Conservation (phyloP, 2,797 vertebrate species). For the Acanthurus lineatus region DNA sequence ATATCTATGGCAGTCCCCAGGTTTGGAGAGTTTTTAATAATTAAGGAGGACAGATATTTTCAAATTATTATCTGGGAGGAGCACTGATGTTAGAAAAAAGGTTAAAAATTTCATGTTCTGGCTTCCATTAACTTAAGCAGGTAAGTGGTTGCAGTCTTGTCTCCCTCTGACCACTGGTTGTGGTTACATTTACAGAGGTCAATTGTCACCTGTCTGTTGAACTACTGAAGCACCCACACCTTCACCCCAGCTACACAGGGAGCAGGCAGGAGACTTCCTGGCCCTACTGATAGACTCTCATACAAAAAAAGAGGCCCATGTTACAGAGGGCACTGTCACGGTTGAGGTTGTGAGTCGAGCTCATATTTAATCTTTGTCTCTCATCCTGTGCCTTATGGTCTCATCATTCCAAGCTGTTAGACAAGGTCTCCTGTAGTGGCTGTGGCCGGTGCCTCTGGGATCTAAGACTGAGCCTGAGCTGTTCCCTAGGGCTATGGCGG, state of each 20-base stretch:
- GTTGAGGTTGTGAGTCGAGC: constrained; percentile 6
- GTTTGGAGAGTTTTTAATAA: too few species aligned
- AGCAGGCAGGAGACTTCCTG: not conserved
- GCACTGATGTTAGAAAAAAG: not conserved
- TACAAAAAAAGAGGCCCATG: not conserved
- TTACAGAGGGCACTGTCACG: not conserved
- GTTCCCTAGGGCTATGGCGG: constrained; percentile 26
- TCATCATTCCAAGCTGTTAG: constrained; percentile 6
- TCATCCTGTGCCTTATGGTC: constrained; percentile 5
- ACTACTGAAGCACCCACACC: not conserved
- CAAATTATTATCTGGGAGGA: not conserved
- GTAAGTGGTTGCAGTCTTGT: too few species aligned
- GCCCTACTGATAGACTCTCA: too few species aligned
- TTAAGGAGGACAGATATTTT: too few species aligned
- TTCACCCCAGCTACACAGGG: not conserved
- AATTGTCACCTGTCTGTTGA: not conserved
- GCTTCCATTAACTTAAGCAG: too few species aligned
- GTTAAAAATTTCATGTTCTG: not conserved
- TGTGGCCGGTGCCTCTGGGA: constrained; percentile 22
- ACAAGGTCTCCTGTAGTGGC: constrained; percentile 14
- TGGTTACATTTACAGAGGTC: not conserved
- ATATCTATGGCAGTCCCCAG: too few species aligned
- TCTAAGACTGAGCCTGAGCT: constrained; percentile 20
- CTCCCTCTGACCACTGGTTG: not conserved
- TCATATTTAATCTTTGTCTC: constrained; percentile 1